A percentile compares a stretch with the other conserved stretches of the same genome.
phyloP scores from a whole-genome alignment of 1,140 invertebrate genomes.

The Apis cerana region DNA sequence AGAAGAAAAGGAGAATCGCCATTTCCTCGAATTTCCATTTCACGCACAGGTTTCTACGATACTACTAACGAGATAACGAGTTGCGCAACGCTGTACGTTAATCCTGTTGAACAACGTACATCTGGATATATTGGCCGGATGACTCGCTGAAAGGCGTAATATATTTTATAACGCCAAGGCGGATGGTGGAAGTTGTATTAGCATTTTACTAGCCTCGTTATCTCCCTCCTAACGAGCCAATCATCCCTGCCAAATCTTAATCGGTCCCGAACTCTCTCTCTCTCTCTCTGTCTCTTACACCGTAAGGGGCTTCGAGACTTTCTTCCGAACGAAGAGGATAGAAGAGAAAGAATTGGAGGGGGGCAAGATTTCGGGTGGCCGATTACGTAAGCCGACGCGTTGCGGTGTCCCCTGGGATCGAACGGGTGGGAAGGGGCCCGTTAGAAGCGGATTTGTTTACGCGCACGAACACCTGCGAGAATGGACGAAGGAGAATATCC shows the following conservation, averaged over 20 bases:
- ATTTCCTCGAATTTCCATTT: too few relatives aligned
- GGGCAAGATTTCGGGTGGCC: background rate
- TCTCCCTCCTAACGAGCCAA: background rate
- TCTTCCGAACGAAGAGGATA: background rate
- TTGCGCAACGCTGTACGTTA: background rate
- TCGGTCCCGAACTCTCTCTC: background rate
- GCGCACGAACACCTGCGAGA: conserved; percentile 29
- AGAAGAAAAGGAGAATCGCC: too few relatives aligned
- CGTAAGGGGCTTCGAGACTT: conserved; percentile 1
- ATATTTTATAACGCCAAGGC: background rate
- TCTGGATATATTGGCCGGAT: background rate
- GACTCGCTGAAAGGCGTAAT: conserved; percentile 21
- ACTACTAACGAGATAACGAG: too few relatives aligned
- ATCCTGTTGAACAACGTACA: background rate
- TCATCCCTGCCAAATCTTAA: background rate
- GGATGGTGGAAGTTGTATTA: background rate
- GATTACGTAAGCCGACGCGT: conserved; percentile 69
- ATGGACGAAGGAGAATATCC: conserved; percentile 2
- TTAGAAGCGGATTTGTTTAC: conserved; percentile 76
- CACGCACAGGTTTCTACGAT: too few relatives aligned
- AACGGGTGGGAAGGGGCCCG: conserved; percentile 50
- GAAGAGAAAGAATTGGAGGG: background rate
- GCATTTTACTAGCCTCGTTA: background rate
- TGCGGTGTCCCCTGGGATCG: conserved; percentile 47
- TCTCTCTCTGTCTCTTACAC: too few relatives aligned